phyloP scores from a whole-genome alignment of 2,888 invertebrate species.

The Malthinus seriepunctatus region DNA sequence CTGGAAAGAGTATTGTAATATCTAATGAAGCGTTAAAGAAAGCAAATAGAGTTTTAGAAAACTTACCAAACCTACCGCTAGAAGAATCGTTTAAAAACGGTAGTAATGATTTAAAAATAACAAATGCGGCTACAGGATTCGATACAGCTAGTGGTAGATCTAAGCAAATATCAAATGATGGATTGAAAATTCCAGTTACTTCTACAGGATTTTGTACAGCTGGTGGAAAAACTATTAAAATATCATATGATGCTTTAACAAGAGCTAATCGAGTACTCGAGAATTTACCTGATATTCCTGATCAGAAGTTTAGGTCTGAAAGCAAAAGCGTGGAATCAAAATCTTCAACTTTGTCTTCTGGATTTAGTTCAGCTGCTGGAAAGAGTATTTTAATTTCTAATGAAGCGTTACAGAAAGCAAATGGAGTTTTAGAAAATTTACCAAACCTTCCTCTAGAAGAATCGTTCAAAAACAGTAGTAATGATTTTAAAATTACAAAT shows the following conservation, averaged over 20 bases:
- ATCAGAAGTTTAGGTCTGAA: not conserved
- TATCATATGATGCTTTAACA: conserved; percentile 52
- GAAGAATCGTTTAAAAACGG: too few species aligned
- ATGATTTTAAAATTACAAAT: not conserved
- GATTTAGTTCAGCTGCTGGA: not conserved
- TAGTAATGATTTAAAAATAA: not conserved
- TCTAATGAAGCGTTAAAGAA: not conserved
- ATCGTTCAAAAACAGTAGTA: not conserved
- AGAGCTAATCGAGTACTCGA: conserved; percentile 15
- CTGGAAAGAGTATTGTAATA: not conserved
- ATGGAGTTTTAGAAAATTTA: not conserved
- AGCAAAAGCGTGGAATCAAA: not conserved
- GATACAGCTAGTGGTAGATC: conserved; percentile 50
- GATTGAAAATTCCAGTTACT: not conserved
- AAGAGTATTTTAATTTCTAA: not conserved
- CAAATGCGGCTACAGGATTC: conserved; percentile 37
- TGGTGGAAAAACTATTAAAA: conserved; percentile 45
- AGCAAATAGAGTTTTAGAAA: not conserved
- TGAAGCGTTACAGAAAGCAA: not conserved
- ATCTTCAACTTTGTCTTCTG: not conserved
- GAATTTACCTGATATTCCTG: not conserved
- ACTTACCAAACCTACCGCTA: not conserved
- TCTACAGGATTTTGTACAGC: conserved; percentile 44
- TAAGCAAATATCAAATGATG: conserved; percentile 47
- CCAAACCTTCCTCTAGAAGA: not conserved